These are phyloP conservation scores for Cosmia trapezina DNA, from an alignment of 2,888 invertebrate species.

Conservation along the genomic window DNA sequence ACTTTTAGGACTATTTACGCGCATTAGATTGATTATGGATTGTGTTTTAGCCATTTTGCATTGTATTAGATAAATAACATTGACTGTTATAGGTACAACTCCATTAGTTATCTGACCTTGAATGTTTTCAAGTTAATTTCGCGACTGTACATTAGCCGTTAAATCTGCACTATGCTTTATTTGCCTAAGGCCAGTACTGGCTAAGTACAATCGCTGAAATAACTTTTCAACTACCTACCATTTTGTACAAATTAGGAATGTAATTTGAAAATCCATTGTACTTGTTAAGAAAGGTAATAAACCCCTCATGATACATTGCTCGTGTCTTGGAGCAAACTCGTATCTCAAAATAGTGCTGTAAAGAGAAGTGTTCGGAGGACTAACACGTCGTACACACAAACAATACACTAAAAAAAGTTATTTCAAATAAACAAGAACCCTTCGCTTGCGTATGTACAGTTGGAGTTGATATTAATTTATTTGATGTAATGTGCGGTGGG, in stretches of 20 bases:
- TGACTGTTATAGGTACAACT: slow-evolving; percentile 33
- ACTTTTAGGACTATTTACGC: slow-evolving; percentile 66
- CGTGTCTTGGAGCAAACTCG: slow-evolving; percentile 60
- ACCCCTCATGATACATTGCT: slow-evolving; percentile 50
- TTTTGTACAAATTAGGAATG: slow-evolving; percentile 38
- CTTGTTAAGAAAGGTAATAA: slow-evolving; percentile 58
- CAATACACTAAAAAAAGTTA: slow-evolving; percentile 71
- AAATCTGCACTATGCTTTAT: slow-evolving; percentile 18
- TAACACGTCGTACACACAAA: slow-evolving; percentile 67
- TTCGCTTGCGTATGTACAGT: slow-evolving; percentile 70
- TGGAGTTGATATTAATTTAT: slow-evolving; percentile 81
- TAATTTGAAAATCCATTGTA: slow-evolving; percentile 37
- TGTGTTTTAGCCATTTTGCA: slow-evolving; percentile 56
- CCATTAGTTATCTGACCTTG: slow-evolving; percentile 43
- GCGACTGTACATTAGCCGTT: slow-evolving; percentile 10
- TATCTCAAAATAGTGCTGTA: slow-evolving; percentile 66
- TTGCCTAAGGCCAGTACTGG: slow-evolving; percentile 15
- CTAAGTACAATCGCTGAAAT: slow-evolving; percentile 43
- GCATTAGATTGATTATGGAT: slow-evolving; percentile 65
- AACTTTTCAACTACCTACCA: slow-evolving; percentile 25
- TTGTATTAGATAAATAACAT: slow-evolving; percentile 43
- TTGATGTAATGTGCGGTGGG: slow-evolving; percentile 80
- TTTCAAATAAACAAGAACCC: slow-evolving; percentile 72
- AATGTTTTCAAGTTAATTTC: slow-evolving; percentile 36
- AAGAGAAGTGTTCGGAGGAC: slow-evolving; percentile 63